A percentile compares a stretch with the other conserved stretches of the same genome.
Conservation (phyloP, 2,797 vertebrate genomes). For the Pseudomugil gertrudae region DNA sequence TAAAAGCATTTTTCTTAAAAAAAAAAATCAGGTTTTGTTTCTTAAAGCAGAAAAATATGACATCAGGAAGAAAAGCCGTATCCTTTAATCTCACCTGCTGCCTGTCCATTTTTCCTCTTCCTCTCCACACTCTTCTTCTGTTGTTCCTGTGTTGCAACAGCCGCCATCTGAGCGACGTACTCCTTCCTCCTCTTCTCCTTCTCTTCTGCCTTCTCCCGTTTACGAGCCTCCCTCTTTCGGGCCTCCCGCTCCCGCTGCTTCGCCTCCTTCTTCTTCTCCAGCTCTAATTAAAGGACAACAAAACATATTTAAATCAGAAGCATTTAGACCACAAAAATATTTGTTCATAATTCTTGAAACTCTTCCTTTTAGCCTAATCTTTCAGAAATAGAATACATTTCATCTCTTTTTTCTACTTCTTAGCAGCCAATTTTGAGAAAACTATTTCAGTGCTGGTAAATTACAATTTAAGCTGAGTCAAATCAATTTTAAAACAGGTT, state of each 20-base stretch:
- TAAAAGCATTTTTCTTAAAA: too few species aligned
- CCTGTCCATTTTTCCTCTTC: constrained; percentile 83
- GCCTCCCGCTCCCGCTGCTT: constrained; percentile 91
- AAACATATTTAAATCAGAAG: background rate
- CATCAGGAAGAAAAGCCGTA: background rate
- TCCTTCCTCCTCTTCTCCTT: constrained; percentile 93
- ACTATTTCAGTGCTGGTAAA: background rate
- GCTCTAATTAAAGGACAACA: constrained; percentile 68
- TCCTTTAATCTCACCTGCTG: constrained; percentile 55
- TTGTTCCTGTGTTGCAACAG: constrained; percentile 77
- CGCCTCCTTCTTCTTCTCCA: constrained; percentile 90
- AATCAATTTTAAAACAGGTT: too few species aligned
- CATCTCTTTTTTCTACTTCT: background rate
- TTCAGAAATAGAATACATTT: background rate
- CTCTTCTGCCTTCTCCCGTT: constrained; percentile 93
- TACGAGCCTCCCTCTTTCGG: constrained; percentile 88
- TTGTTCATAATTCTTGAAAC: background rate
- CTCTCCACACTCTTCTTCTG: constrained; percentile 88
- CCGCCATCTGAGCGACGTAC: constrained; percentile 90
- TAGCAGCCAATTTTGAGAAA: background rate
- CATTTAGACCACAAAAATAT: background rate
- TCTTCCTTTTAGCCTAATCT: background rate
- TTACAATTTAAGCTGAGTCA: too few species aligned
- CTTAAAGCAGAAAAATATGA: background rate
- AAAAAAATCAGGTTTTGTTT: background rate